Evolutionary conservation across 2,797 vertebrate genomes (phyloP).

Genomic region (Hemitrygon akajei): DNA sequence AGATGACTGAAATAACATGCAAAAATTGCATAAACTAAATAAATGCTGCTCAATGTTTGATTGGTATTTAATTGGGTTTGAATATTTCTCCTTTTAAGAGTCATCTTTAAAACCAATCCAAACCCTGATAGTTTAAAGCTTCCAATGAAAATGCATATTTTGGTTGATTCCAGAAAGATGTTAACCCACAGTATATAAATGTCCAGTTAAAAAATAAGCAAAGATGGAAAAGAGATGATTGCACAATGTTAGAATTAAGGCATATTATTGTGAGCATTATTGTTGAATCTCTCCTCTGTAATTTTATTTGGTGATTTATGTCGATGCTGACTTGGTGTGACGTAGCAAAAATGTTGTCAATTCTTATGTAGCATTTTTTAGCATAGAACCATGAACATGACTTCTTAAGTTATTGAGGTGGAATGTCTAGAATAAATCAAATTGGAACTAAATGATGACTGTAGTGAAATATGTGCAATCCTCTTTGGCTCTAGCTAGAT

Average conservation of each 20-base stretch:
- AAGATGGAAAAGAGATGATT: background rate
- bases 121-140: background rate
- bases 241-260: conserved; percentile 19
- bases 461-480: background rate
- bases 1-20: too few species aligned
- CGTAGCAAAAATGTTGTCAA: background rate
- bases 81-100: background rate
- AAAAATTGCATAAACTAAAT: too few species aligned
- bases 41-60: background rate
- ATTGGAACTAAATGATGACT: background rate
- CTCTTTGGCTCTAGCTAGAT: background rate
- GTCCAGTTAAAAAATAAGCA: background rate
- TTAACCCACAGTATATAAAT: background rate
- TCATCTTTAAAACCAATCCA: background rate
- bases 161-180: conserved; percentile 2
- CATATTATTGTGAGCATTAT: background rate
- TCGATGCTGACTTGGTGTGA: background rate
- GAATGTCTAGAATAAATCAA: background rate
- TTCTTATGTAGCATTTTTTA: background rate
- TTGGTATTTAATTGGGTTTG: background rate
- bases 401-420: background rate
- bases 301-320: background rate
- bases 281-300: background rate
- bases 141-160: background rate
- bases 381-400: background rate